A percentile compares a stretch with the other conserved stretches of the same genome.
phyloP scores from a whole-genome alignment of 2,797 vertebrate species.

The Eutrigla gurnardus region DNA sequence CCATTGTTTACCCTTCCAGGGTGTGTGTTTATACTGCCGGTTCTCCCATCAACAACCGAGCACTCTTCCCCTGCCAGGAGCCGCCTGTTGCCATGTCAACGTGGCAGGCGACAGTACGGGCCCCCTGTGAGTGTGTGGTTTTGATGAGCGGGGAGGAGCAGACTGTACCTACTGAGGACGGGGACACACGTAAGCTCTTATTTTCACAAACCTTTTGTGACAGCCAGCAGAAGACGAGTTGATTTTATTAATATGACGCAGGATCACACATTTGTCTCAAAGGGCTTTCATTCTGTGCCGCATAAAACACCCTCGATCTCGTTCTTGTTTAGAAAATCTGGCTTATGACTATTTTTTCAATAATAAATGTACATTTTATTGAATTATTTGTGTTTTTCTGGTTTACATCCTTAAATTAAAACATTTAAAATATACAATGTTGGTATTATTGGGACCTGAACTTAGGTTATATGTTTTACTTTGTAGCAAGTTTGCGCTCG shows the following conservation, averaged over 20 bases:
- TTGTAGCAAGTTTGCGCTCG: background rate
- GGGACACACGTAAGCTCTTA: slow-evolving; percentile 74
- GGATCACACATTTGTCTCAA: background rate
- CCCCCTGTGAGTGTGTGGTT: slow-evolving; percentile 90
- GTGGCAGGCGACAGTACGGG: slow-evolving; percentile 91
- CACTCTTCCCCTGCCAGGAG: slow-evolving; percentile 98
- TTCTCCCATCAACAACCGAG: slow-evolving; percentile 98
- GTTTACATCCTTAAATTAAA: slow-evolving; percentile 1
- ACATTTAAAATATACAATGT: background rate
- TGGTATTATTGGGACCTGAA: background rate
- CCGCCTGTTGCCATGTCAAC: slow-evolving; percentile 98
- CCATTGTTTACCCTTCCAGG: slow-evolving; percentile 84
- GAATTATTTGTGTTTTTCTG: background rate
- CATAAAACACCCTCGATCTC: background rate
- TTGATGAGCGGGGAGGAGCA: slow-evolving; percentile 96
- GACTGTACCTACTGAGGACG: slow-evolving; percentile 76
- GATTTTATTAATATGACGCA: background rate
- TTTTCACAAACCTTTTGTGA: slow-evolving; percentile 13
- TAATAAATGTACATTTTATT: background rate
- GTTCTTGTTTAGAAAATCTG: slow-evolving; percentile 1
- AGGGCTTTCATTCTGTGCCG: background rate
- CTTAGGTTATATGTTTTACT: background rate
- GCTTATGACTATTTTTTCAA: background rate
- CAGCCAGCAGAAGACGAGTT: background rate
- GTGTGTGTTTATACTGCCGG: slow-evolving; percentile 96